These are phyloP conservation scores for Drosophila simulans DNA, from an alignment of 1,140 invertebrate species.

Conservation along the genomic window DNA sequence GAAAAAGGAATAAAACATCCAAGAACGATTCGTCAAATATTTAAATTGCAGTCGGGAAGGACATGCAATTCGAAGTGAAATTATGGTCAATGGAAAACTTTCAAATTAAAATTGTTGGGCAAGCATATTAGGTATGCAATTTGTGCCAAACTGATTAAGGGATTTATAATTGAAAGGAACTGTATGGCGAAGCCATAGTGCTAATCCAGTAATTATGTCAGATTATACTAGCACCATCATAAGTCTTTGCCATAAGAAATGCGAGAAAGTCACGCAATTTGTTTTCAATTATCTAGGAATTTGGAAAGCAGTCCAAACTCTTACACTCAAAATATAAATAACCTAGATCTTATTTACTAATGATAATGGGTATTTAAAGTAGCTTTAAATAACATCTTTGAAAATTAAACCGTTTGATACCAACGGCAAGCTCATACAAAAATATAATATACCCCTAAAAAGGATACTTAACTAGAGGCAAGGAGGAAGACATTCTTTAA, in stretches of 20 bases:
- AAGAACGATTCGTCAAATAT: conserved; percentile 47
- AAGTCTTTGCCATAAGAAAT: conserved; percentile 62
- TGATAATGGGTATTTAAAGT: too few species aligned
- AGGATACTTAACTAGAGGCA: not conserved
- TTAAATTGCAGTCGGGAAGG: conserved; percentile 29
- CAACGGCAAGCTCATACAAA: not conserved
- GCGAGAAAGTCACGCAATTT: conserved; percentile 71
- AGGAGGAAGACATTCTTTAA: conserved; percentile 50
- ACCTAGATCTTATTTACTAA: not conserved
- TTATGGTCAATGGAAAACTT: conserved; percentile 58
- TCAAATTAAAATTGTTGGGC: conserved; percentile 37
- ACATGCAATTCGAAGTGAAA: conserved; percentile 44
- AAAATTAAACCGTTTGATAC: too few species aligned
- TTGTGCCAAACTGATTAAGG: conserved; percentile 49
- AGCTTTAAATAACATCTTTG: too few species aligned
- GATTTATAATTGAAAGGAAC: conserved; percentile 63
- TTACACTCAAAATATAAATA: not conserved
- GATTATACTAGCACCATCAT: conserved; percentile 60
- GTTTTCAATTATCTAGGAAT: conserved; percentile 69
- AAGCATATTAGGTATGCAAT: conserved; percentile 38
- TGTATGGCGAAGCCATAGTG: not conserved
- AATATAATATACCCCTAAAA: not conserved
- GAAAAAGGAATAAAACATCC: conserved; percentile 27
- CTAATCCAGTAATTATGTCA: conserved; percentile 70
- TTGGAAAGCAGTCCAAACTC: not conserved